phyloP scores from a whole-genome alignment of 2,797 vertebrate genomes.

The Myotis pilosus region DNA sequence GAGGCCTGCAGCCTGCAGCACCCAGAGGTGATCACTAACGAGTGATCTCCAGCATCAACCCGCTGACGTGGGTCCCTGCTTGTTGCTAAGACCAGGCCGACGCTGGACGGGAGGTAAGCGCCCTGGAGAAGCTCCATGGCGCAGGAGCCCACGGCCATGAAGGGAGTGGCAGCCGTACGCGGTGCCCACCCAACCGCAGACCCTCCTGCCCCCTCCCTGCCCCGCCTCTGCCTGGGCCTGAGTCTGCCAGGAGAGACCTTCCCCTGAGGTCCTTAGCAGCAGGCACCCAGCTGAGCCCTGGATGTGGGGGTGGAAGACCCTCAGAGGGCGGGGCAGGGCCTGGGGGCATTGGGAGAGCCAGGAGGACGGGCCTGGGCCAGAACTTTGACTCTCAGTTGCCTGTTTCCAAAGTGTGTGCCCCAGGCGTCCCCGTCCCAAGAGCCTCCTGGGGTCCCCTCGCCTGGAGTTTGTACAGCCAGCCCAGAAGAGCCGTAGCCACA shows the following conservation, averaged over 20 bases:
- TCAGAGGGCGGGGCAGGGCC: background rate
- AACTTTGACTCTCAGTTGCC: background rate
- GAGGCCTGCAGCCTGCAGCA: background rate
- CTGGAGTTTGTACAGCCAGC: background rate
- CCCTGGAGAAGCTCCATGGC: background rate
- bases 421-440: background rate
- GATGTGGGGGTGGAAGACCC: accelerated
- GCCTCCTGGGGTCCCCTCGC: background rate
- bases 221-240: no score
- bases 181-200: accelerated
- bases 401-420: background rate
- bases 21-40: background rate
- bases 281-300: background rate
- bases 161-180: accelerated
- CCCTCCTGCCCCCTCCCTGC: background rate
- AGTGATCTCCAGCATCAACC: background rate
- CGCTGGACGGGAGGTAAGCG: accelerated
- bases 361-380: no score
- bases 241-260: background rate
- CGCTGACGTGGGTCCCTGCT: background rate
- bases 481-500: background rate
- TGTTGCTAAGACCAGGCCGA: background rate
- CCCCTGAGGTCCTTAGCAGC: background rate
- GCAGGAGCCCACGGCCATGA: background rate
- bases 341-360: background rate